phyloP scores from a whole-genome alignment of 2,113 vertebrate genomes.

The Phoenicopterus ruber region DNA sequence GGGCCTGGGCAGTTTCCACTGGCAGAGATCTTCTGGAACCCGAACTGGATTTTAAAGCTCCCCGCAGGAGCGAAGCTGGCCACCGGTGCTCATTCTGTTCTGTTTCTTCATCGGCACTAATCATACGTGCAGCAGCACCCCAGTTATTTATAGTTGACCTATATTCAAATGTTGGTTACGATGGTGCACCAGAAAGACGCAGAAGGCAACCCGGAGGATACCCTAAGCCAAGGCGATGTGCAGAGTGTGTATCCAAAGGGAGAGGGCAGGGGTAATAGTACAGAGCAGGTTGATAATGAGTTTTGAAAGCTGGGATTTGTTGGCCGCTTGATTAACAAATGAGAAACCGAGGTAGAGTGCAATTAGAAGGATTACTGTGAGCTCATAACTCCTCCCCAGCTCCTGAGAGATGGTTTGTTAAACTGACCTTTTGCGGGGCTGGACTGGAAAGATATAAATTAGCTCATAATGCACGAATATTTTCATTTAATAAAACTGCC shows the following conservation, averaged over 20 bases:
- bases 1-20: constrained; percentile 50
- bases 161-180: neutral
- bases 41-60: constrained; percentile 41
- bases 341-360: neutral
- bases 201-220: neutral
- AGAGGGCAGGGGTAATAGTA: neutral
- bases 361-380: constrained; percentile 32
- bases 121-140: neutral
- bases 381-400: neutral
- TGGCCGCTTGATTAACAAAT: neutral
- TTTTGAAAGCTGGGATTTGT: constrained; percentile 10
- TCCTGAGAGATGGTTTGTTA: constrained; percentile 19
- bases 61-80: constrained; percentile 23
- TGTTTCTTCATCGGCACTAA: neutral
- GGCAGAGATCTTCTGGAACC: constrained; percentile 41
- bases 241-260: neutral
- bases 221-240: neutral
- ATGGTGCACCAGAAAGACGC: neutral
- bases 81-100: constrained; percentile 8
- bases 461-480: constrained; percentile 2
- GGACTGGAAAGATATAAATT: constrained; percentile 9
- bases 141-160: constrained; percentile 3
- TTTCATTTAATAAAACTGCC: constrained; percentile 53
- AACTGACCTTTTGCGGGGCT: neutral
- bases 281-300: neutral